Conservation (phyloP, 2,797 vertebrate species). For the Tapera naevia region DNA sequence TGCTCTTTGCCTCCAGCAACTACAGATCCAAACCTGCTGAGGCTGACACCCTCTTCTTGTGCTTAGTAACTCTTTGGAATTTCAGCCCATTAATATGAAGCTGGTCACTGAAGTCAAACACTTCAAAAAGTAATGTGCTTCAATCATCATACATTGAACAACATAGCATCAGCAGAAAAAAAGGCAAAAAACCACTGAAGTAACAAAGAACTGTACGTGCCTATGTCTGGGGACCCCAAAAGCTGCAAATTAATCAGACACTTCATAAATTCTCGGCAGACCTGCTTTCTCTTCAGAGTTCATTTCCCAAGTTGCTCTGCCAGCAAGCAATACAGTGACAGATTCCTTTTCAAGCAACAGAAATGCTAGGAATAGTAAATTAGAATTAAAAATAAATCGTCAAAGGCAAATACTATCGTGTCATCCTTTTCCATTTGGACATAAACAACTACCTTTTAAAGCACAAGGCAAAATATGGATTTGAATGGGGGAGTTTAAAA, state of each 20-base stretch:
- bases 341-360: background rate
- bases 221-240: background rate
- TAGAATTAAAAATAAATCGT: slow-evolving; percentile 14
- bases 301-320: background rate
- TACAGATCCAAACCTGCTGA: background rate
- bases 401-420: background rate
- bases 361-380: background rate
- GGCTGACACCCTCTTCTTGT: background rate
- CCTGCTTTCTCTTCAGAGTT: background rate
- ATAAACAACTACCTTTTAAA: slow-evolving; percentile 7
- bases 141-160: background rate
- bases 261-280: background rate
- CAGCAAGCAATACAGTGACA: background rate
- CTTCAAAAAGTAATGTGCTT: background rate
- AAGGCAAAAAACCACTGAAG: background rate
- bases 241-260: background rate
- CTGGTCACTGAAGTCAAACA: background rate
- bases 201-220: background rate
- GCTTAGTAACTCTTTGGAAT: background rate
- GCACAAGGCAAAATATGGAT: background rate
- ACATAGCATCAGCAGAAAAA: background rate
- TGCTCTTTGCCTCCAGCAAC: background rate
- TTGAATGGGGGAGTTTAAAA: background rate
- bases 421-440: background rate
- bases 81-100: background rate